Evolutionary conservation across 2,113 vertebrate genomes (phyloP).

Genomic region (Sturnus vulgaris): DNA sequence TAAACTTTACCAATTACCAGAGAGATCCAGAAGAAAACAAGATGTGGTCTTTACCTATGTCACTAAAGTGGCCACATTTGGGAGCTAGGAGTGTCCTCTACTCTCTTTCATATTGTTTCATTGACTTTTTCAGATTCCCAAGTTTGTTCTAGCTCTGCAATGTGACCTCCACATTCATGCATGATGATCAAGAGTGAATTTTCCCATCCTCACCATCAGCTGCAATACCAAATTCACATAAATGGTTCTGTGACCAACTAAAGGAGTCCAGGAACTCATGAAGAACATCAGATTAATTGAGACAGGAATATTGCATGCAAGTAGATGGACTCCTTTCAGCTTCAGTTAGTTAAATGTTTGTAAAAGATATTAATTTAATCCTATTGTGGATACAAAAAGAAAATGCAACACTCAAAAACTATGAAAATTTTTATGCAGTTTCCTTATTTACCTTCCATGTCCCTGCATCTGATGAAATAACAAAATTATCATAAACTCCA

Average conservation of each 20-base stretch:
- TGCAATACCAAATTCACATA: background rate
- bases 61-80: background rate
- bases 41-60: background rate
- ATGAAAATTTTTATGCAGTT: conserved; percentile 6
- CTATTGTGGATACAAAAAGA: background rate
- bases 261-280: background rate
- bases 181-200: background rate
- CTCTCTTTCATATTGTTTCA: background rate
- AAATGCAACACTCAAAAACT: background rate
- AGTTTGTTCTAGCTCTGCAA: background rate
- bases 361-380: background rate
- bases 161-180: background rate
- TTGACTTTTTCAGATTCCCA: background rate
- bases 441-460: background rate
- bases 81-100: background rate
- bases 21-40: background rate
- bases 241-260: background rate
- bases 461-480: background rate
- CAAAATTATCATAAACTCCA: background rate
- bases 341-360: background rate
- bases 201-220: background rate
- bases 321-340: background rate
- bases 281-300: background rate
- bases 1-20: background rate
- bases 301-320: background rate